phyloP scores from a whole-genome alignment of 2,113 vertebrate species.

The Phalacrocorax brasilianus region DNA sequence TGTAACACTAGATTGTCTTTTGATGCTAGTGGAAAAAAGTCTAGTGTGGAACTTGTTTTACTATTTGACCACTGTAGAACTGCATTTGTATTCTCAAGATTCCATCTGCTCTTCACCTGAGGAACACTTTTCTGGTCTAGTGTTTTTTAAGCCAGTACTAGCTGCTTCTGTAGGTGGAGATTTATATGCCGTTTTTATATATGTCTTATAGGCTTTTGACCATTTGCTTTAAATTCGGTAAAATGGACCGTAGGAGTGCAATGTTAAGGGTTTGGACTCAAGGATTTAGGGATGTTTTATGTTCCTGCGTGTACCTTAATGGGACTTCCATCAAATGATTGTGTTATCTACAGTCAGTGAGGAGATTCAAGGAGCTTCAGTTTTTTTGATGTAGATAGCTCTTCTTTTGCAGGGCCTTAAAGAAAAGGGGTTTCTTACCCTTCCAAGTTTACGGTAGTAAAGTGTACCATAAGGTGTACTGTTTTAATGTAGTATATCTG shows the following conservation, averaged over 20 bases:
- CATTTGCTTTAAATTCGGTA: not conserved
- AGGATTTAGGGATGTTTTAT: not conserved
- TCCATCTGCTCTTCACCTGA: not conserved
- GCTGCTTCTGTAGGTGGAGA: not conserved
- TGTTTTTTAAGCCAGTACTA: not conserved
- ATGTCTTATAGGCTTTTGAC: not conserved
- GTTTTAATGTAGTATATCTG: not conserved
- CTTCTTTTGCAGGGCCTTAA: not conserved
- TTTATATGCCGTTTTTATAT: not conserved
- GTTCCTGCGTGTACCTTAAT: not conserved
- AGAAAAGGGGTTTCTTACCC: not conserved
- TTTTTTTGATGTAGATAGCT: not conserved
- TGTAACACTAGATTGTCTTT: not conserved
- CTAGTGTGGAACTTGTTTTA: not conserved
- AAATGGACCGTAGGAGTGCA: not conserved
- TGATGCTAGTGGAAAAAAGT: not conserved
- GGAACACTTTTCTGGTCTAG: not conserved
- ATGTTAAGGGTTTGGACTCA: not conserved
- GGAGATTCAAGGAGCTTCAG: not conserved
- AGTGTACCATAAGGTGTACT: not conserved
- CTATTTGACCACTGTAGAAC: not conserved
- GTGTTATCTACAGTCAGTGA: not conserved
- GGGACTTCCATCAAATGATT: not conserved
- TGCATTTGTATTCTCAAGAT: not conserved
- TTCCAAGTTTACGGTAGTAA: not conserved